Percentiles rank a stretch among this genome's conserved stretches.
phyloP scores from a whole-genome alignment of 2,113 vertebrate species.

The Nymphicus hollandicus region DNA sequence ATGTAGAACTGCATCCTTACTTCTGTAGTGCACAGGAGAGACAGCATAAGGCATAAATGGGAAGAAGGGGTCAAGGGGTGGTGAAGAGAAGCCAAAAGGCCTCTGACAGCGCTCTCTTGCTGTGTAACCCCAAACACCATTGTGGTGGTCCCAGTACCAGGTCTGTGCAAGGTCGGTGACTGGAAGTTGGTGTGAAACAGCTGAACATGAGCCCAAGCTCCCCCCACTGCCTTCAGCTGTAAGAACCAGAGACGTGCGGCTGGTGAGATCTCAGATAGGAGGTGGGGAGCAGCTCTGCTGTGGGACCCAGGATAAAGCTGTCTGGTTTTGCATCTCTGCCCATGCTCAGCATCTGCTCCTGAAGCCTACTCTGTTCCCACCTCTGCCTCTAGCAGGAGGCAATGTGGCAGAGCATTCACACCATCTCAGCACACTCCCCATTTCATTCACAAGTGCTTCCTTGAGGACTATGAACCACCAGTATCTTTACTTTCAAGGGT shows the following conservation, averaged over 20 bases:
- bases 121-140: accelerated
- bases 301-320: not conserved
- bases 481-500: not conserved
- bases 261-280: not conserved
- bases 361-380: not conserved
- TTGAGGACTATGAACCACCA: not conserved
- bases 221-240: not conserved
- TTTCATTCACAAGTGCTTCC: not conserved
- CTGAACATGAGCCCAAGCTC: not conserved
- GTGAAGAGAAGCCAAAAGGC: not conserved
- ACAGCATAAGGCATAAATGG: not conserved
- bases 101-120: not conserved
- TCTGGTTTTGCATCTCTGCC: not conserved
- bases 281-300: not conserved
- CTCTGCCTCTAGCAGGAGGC: not conserved
- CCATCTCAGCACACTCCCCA: no score
- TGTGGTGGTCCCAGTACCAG: not conserved
- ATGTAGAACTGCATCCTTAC: not conserved
- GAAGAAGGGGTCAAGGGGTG: not conserved
- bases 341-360: not conserved
- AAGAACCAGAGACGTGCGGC: accelerated
- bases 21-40: not conserved
- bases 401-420: not conserved
- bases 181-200: not conserved
- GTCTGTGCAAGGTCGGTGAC: not conserved